phyloP scores from a whole-genome alignment of 1,140 invertebrate species.

The Drosophila bocqueti region DNA sequence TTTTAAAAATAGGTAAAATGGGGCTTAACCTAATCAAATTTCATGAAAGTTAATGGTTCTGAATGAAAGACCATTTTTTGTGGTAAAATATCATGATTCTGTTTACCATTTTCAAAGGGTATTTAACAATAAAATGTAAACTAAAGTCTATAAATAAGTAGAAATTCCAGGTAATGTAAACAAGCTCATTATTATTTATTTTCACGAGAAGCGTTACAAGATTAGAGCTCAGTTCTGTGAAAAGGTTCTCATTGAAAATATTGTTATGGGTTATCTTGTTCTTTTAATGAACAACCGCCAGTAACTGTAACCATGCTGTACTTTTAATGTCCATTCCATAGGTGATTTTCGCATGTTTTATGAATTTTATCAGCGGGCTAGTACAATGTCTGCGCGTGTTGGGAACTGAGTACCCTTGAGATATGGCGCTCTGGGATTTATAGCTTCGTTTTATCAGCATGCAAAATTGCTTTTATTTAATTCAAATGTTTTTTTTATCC shows the following conservation, averaged over 20 bases:
- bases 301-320: neutral
- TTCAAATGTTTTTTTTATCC: neutral
- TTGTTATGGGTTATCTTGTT: neutral
- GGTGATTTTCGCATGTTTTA: neutral
- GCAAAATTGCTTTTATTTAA: neutral
- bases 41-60: neutral
- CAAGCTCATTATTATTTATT: neutral
- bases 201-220: neutral
- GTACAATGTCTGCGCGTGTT: slow-evolving; percentile 24
- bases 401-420: neutral
- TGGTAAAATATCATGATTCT: neutral
- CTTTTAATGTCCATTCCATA: neutral
- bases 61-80: neutral
- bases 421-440: slow-evolving; percentile 8
- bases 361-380: slow-evolving; percentile 7
- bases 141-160: neutral
- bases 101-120: neutral
- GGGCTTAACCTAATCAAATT: neutral
- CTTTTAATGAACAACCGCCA: neutral
- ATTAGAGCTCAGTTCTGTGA: neutral
- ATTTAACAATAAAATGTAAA: neutral
- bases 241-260: neutral
- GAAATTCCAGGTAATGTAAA: slow-evolving; percentile 4
- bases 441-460: slow-evolving; percentile 16
- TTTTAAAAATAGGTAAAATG: neutral